A percentile compares a stretch with the other conserved stretches of the same genome.
phyloP scores from a whole-genome alignment of 2,888 invertebrate species.

The Timema cristinae region DNA sequence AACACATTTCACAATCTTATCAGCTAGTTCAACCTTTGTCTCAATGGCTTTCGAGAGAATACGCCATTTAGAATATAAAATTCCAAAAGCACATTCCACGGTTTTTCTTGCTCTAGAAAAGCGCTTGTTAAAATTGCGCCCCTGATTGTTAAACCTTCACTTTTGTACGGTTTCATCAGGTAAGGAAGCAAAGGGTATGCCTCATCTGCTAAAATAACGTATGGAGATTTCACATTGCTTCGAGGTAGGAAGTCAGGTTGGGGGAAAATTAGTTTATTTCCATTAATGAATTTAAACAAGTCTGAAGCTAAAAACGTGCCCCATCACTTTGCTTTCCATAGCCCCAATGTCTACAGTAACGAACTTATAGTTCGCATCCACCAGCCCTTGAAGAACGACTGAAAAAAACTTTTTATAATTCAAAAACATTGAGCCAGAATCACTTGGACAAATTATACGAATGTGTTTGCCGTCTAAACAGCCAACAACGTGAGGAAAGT shows the following conservation, averaged over 20 bases:
- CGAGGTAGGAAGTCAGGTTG: slow-evolving; percentile 7
- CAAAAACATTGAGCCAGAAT: slow-evolving; percentile 8
- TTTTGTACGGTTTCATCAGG: neutral
- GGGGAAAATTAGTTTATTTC: neutral
- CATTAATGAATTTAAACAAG: neutral
- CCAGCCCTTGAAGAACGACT: neutral
- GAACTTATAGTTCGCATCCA: slow-evolving; percentile 6
- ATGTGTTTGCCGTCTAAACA: slow-evolving; percentile 12
- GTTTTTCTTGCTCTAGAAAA: neutral
- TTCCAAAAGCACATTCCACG: slow-evolving; percentile 4
- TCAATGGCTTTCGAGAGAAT: slow-evolving; percentile 7
- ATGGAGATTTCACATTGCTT: slow-evolving; percentile 11
- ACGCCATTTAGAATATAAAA: slow-evolving; percentile 11
- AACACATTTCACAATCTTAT: neutral
- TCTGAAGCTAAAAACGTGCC: slow-evolving; percentile 8
- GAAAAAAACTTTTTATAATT: slow-evolving; percentile 10
- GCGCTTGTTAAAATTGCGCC: neutral
- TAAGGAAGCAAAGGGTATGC: slow-evolving; percentile 12
- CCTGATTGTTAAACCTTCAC: neutral
- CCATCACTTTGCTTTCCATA: slow-evolving; percentile 10
- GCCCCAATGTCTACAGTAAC: slow-evolving; percentile 2
- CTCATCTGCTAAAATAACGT: slow-evolving; percentile 9
- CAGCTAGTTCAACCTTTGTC: slow-evolving; percentile 4
- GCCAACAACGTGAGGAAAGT: slow-evolving; percentile 10
- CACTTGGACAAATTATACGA: slow-evolving; percentile 8